These are phyloP conservation scores for Pelecanoides urinatrix DNA, from an alignment of 2,113 vertebrate genomes.

Conservation along the genomic window DNA sequence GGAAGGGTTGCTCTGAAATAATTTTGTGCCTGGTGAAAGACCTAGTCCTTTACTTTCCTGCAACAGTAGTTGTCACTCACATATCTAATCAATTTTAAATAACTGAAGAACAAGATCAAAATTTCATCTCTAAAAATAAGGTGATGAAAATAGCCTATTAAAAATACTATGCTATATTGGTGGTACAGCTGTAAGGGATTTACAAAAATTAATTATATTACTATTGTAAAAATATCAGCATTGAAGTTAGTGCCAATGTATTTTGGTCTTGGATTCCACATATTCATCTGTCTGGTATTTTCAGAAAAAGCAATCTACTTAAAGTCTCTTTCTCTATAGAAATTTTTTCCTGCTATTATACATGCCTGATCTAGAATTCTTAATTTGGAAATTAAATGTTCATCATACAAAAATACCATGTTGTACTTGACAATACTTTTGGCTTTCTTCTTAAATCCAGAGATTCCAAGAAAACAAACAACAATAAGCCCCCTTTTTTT, in stretches of 20 bases:
- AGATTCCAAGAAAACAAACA: background rate
- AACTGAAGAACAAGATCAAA: background rate
- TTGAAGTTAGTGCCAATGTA: conserved; percentile 27
- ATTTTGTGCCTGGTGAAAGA: background rate
- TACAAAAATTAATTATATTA: conserved; percentile 25
- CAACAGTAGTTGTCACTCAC: background rate
- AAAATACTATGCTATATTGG: conserved; percentile 17
- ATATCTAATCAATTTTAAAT: background rate
- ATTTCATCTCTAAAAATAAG: conserved; percentile 23
- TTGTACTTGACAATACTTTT: background rate
- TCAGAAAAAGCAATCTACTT: background rate
- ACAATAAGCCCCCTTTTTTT: background rate
- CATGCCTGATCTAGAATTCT: background rate
- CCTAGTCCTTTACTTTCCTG: background rate
- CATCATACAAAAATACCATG: background rate
- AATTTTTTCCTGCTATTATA: background rate
- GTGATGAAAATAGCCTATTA: conserved; percentile 5
- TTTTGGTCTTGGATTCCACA: conserved; percentile 14
- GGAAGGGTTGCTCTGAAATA: background rate
- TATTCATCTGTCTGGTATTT: conserved; percentile 55
- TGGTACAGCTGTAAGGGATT: conserved; percentile 53
- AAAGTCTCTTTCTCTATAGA: background rate
- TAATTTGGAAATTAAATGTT: background rate
- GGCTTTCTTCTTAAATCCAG: background rate
- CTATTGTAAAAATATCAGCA: conserved; percentile 31